Evolutionary conservation across 2,888 invertebrate genomes (phyloP), one percentile per base, ranked within the genome.

Genomic region (Yponomeuta cagnagella): DNA sequence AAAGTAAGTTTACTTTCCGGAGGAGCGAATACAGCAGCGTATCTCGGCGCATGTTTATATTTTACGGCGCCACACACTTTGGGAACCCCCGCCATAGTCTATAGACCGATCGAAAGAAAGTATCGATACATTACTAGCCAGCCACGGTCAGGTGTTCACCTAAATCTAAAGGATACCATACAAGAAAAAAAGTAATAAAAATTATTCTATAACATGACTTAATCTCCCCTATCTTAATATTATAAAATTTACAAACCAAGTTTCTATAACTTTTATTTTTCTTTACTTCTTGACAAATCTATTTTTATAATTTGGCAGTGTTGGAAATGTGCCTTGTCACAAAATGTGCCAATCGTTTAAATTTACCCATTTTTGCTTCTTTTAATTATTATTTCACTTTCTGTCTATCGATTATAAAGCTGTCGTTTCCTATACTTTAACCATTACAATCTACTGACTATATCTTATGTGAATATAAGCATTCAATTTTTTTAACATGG

Each of bases 301-400:
- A 82, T 81, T 84, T 58, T 82, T 82, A 82, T 81, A 85, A 84
- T 87, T 90, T 89, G 92, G 92, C 92, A 90, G 89, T 91, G 90
- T 81, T 92, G 89, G 92, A 92, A 90, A 93, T 93, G 93, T 93
- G 93, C 93, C 93, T 93, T 92, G 92, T 90, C 86, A 86, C 85
- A 85, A 83, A 78, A 85, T 82, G 86, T 87, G 87, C 83, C 68
- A 63, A 70, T 70, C 37, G 23, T 48, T 68, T 52, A 30, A 23
- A 63, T 33, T 63, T 69, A 15, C 12, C 52, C 52, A 58, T 58
- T 58, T 12, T 58, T 58, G 15, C 52, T 69, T 63, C 81, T 82
- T 81, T 48, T 68, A 63, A 69, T 43, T 69, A 64, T 67, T 68
- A 72, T 66, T 66, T 68, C 58, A 63, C 52, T 37, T 23, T 72